A percentile compares a stretch with the other conserved stretches of the same genome.
Conservation (phyloP, 2,888 invertebrate species). For the Pandemis corylana region DNA sequence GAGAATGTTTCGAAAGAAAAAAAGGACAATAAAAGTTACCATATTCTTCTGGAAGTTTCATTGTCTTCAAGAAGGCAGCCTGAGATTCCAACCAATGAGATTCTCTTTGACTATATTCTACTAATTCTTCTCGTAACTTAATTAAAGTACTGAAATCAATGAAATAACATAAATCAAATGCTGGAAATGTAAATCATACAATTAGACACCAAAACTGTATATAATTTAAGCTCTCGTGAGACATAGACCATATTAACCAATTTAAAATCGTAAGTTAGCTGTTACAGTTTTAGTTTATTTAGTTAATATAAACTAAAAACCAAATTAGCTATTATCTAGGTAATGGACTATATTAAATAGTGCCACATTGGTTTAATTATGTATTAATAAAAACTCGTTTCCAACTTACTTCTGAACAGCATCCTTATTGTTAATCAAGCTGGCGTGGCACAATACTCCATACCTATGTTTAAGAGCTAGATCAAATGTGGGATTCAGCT, state of each 20-base stretch:
- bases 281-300: too few relatives aligned
- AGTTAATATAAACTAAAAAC: too few relatives aligned
- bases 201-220: too few relatives aligned
- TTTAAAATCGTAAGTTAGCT: too few relatives aligned
- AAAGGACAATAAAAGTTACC: constrained; percentile 52
- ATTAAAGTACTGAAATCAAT: constrained; percentile 59
- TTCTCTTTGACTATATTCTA: constrained; percentile 60
- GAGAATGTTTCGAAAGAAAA: too few relatives aligned
- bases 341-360: too few relatives aligned
- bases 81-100: constrained; percentile 67
- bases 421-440: constrained; percentile 86
- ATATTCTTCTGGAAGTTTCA: constrained; percentile 67
- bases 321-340: too few relatives aligned
- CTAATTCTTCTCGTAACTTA: constrained; percentile 60
- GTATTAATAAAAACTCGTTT: constrained; percentile 6
- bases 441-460: constrained; percentile 88
- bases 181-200: too few relatives aligned
- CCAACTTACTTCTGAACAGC: constrained; percentile 87
- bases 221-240: too few relatives aligned
- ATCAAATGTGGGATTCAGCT: constrained; percentile 86
- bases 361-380: neutral
- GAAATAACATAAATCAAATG: neutral
- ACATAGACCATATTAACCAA: too few relatives aligned
- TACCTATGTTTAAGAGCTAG: constrained; percentile 86
- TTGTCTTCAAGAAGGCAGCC: constrained; percentile 66